Evolutionary conservation across 2,797 vertebrate species (phyloP), one percentile per base, ranked within the genome.

Genomic region (Lepilemur ruficaudatus): DNA sequence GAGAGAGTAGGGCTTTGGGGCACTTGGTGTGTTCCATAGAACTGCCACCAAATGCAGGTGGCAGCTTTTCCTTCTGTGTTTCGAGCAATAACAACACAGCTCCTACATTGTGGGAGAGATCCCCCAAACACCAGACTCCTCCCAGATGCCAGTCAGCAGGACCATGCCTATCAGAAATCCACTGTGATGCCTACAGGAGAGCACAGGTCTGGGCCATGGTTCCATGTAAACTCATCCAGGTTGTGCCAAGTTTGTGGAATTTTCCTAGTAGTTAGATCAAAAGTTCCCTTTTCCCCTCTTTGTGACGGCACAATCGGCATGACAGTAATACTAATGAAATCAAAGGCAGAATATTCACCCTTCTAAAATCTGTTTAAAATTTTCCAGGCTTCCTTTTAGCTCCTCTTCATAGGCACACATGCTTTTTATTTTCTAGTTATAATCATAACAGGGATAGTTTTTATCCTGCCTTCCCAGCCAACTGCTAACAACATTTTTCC

Each of bases 401-500:
- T 35, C 73, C 81, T 10, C 30, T n/a, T 35, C 41, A 1, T 20
- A n/a, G 2, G 18, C 87, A 65, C 69, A 41, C 7, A 3, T 22
- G 43, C 79, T 80, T 73, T 81, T n/a, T 18, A 43, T 78, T 75
- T 79, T 43, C 14, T 28, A 6, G 4, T 72, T 57, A 15, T 86
- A 59, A 48, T 30, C 35, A 6, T 18, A 55, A 38, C 61, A 69
- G 12, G 32, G 23, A 30, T 1, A 1, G 81, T 30, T 41, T 59
- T n/a, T 46, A 9, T 72, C 73, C 90, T 75, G 93, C 78, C 63
- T 43, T 59, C 55, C 41, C 72, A 18, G 23, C 70, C 73, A 59
- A 61, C 75, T 23, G 22, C 50, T 59, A 22, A 38, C 48, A 18
- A 30, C 13, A 2, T 52, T 48, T 92, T 69, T n/a, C 69, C 83